Percentiles rank a stretch among this genome's conserved stretches.
Evolutionary conservation across 2,113 vertebrate genomes (phyloP).

Genomic region (Petroica traversi): DNA sequence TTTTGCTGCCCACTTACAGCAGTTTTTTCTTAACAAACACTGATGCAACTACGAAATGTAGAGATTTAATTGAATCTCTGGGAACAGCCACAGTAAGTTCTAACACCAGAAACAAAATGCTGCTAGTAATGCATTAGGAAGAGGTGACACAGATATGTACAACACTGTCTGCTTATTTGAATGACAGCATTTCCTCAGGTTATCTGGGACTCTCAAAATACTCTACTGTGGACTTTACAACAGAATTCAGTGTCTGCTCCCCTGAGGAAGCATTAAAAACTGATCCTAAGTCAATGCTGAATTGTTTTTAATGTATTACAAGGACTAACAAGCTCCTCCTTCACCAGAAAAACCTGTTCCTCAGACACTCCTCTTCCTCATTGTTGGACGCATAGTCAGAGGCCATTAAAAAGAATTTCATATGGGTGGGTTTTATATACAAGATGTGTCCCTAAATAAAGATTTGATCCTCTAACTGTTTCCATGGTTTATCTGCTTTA

Average conservation of each 20-base stretch:
- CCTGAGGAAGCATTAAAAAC: not conserved
- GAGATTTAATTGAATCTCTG: not conserved
- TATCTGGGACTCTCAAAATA: not conserved
- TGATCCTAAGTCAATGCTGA: not conserved
- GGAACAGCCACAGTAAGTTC: not conserved
- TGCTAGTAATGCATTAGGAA: not conserved
- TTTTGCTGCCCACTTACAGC: not conserved
- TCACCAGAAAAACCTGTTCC: constrained; percentile 47
- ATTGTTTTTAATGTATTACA: not conserved
- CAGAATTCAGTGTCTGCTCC: not conserved
- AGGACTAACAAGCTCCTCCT: not conserved
- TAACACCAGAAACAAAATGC: not conserved
- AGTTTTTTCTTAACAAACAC: not conserved
- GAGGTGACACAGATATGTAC: not conserved
- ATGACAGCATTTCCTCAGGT: not conserved
- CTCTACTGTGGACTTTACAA: not conserved
- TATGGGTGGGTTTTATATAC: not conserved
- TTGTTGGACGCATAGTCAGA: not conserved
- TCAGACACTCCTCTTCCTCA: constrained; percentile 27
- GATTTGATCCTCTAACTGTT: not conserved
- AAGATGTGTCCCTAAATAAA: not conserved
- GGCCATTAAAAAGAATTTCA: not conserved
- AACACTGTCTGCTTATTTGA: not conserved
- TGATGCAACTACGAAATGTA: not conserved
- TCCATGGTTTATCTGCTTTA: not conserved